Evolutionary conservation across 2,113 vertebrate genomes (phyloP), one percentile per base, ranked within the genome.

Genomic region (Acinonyx jubatus): DNA sequence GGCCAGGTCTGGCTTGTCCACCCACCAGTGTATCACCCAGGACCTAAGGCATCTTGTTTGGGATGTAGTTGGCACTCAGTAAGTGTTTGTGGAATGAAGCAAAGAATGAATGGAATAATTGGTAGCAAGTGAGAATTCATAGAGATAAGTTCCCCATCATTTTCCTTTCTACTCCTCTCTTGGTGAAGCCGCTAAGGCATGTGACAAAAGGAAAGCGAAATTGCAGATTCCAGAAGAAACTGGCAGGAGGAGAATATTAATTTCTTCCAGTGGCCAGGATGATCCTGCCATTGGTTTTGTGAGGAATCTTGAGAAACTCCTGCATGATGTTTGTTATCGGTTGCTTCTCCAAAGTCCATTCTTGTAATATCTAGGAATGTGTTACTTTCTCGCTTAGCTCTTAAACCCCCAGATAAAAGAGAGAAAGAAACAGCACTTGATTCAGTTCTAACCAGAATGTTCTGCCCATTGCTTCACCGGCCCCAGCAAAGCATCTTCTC

Each of bases 121-220:
- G 41, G 96, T 76, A 95, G 33, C 68, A 81, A 80, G 63, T 69
- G 38, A 84, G 87, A 66, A 85, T 73, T 96, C 78, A 66, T 29
- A 61, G 41, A 74, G 38, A 3, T 69, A 36, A 85, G 33, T 97
- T 94, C 66, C 23, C 41, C 41, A 55, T 93, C 33, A 21, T 66
- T 66, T 88, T 94, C 45, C 57, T 94, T 74, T n/a, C 63, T 14
- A 14, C 63, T 14, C 12, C 36, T 63, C 50, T 96, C 52, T 92
- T 61, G 36, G 50, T 61, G 65, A 65, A 66, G 33, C 61, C 88
- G 55, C 38, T 36, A 83, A 93, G 36, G 25, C 65, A 68, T 13
- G 5, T 69, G 48, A 71, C 68, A 48, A 25, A 78, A 92, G 65
- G 38, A 69, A 50, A 87, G 69, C 61, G n/a, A 69, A 89, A n/a